Percentiles rank a stretch among this genome's conserved stretches.
These are phyloP conservation scores for Apantesis nais DNA, from an alignment of 2,888 invertebrate genomes.

Conservation along the genomic window DNA sequence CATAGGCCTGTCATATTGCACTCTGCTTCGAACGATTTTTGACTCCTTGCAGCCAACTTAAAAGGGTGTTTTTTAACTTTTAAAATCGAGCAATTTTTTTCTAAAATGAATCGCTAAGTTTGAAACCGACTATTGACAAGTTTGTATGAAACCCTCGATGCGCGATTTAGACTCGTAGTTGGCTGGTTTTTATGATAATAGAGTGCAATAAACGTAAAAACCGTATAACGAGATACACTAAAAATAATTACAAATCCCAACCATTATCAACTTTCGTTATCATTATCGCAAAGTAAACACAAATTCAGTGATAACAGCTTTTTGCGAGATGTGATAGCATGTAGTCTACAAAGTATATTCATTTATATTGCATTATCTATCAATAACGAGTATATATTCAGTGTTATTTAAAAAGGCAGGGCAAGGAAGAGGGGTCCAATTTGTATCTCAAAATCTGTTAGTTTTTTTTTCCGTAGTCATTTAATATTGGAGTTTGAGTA, in stretches of 20 bases:
- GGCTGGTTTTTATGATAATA: conserved; percentile 16
- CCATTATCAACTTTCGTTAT: conserved; percentile 64
- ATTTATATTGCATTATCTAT: conserved; percentile 71
- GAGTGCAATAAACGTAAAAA: conserved; percentile 31
- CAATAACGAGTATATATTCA: conserved; percentile 53
- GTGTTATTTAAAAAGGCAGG: neutral
- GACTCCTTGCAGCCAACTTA: no score
- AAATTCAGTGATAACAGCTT: conserved; percentile 66
- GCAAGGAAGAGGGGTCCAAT: neutral
- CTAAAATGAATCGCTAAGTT: no score
- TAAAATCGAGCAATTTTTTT: no score
- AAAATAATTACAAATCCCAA: conserved; percentile 69
- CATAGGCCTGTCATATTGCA: no score
- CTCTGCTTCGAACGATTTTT: no score
- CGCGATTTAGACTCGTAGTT: neutral
- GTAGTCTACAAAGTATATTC: conserved; percentile 67
- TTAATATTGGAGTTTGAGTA: neutral
- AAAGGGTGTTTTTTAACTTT: no score
- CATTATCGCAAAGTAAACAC: conserved; percentile 68
- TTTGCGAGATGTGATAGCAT: conserved; percentile 74
- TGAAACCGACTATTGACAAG: neutral
- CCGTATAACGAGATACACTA: conserved; percentile 54
- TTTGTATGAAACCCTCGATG: neutral
- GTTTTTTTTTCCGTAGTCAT: neutral
- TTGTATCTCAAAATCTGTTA: neutral